A percentile compares a stretch with the other conserved stretches of the same genome.
Conservation (phyloP, 2,888 invertebrate species). For the Coremacera marginata region DNA sequence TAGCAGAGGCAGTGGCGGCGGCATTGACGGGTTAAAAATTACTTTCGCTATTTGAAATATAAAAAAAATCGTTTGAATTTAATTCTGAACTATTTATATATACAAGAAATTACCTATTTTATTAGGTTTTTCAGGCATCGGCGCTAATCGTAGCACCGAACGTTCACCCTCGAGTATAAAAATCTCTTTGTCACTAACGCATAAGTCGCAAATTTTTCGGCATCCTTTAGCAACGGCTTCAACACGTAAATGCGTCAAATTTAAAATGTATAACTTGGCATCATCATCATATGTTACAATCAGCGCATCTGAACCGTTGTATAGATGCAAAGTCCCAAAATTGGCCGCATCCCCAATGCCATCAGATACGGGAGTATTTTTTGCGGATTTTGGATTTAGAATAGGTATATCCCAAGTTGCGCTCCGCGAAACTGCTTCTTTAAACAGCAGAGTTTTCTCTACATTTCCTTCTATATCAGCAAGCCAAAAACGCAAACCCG, state of each 20-base stretch:
- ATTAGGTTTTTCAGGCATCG: conserved; percentile 76
- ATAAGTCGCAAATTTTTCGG: conserved; percentile 68
- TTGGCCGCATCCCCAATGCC: conserved; percentile 59
- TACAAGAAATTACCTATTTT: conserved; percentile 67
- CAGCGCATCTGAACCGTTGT: conserved; percentile 74
- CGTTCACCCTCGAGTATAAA: conserved; percentile 86
- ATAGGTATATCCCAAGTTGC: conserved; percentile 77
- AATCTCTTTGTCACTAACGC: conserved; percentile 73
- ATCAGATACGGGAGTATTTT: background rate
- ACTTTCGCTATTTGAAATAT: conserved; percentile 55
- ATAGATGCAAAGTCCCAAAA: conserved; percentile 77
- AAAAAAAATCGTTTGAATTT: background rate
- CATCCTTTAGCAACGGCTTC: conserved; percentile 77
- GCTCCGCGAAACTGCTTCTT: conserved; percentile 73
- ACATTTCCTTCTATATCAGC: conserved; percentile 82
- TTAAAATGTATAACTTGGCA: conserved; percentile 77
- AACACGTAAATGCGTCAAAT: conserved; percentile 78
- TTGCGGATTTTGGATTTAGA: conserved; percentile 74
- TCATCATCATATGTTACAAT: conserved; percentile 81
- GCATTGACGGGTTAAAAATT: conserved; percentile 66
- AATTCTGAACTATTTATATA: conserved; percentile 56
- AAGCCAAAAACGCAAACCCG: conserved; percentile 88
- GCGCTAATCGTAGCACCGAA: conserved; percentile 82
- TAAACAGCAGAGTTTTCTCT: conserved; percentile 86
- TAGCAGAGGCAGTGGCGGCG: conserved; percentile 62